A percentile compares a stretch with the other conserved stretches of the same genome.
These are phyloP conservation scores for Spodoptera litura DNA, from an alignment of 1,140 invertebrate genomes.

Conservation along the genomic window DNA sequence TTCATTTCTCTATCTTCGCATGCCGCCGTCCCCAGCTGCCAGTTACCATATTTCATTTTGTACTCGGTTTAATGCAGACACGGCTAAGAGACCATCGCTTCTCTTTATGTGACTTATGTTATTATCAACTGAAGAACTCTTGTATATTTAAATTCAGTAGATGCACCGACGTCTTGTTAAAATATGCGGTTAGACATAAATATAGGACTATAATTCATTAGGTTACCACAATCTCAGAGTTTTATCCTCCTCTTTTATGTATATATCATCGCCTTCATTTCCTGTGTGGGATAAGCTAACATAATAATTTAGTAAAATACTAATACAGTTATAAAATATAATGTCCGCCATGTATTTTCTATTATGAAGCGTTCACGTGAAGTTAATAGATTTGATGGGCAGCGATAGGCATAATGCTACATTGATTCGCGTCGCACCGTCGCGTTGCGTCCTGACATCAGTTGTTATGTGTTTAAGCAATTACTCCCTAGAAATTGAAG, in stretches of 20 bases:
- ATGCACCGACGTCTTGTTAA: constrained; percentile 5
- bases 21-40: constrained; percentile 5
- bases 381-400: constrained; percentile 43
- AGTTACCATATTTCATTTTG: constrained; percentile 33
- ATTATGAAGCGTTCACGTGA: constrained; percentile 45
- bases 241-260: constrained; percentile 9
- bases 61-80: constrained; percentile 16
- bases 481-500: constrained; percentile 59
- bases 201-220: constrained; percentile 11
- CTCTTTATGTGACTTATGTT: constrained; percentile 38
- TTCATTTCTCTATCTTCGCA: constrained; percentile 13
- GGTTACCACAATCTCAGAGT: not conserved
- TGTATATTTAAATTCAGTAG: constrained; percentile 18
- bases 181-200: constrained; percentile 14
- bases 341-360: constrained; percentile 40
- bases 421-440: constrained; percentile 58
- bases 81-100: constrained; percentile 15
- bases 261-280: not conserved
- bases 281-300: constrained; percentile 12
- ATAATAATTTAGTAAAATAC: constrained; percentile 24
- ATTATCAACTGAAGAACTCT: constrained; percentile 17
- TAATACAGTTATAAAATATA: constrained; percentile 37
- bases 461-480: constrained; percentile 66
- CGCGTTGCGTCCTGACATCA: constrained; percentile 47
- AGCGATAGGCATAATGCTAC: constrained; percentile 38